Evolutionary conservation across 2,888 invertebrate genomes (phyloP), one percentile per base, ranked within the genome.

Genomic region (Cordilura impudica): DNA sequence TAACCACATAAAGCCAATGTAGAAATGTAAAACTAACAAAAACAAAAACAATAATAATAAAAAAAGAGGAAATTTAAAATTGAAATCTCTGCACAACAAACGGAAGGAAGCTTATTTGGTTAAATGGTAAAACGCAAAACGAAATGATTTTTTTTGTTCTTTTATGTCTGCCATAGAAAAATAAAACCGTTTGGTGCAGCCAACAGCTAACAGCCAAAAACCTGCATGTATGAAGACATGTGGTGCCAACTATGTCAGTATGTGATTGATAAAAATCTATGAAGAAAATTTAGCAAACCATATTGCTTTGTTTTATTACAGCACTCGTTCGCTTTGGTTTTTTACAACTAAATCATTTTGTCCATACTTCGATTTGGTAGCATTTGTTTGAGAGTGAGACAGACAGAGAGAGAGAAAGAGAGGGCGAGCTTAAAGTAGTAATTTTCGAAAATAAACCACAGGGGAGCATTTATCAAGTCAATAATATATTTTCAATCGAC

Each of bases 401-500:
- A n/a, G n/a, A n/a, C n/a, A n/a, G n/a, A n/a, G n/a, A n/a, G n/a
- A 21, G 35, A 16, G 26, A 49, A 72, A 26, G 14, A 61, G 19
- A 61, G 8, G 45, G 51, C 51, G 49, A 73, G 58, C 26, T 54
- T 39, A 39, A 39, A 18, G 14, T 26, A 54, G 61, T 61, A 29
- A 56, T 49, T 69, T 74, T 56, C 49, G 8, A 29, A 21, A 58
- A 12, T 12, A 63, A 73, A 81, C 81, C 81, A 65, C 81, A 69
- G 81, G 78, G 72, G 78, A 71, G 53, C 75, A 78, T 81, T 81
- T 78, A 81, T 81, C 81, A 81, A 81, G 78, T 63, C 67, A 75
- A 75, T 78, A 81, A 78, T 78, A 79, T 72, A 78, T 81, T 78
- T 72, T 49, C 71, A 72, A 81, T 78, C 78, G 81, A 81, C 81